Base-by-base conservation (phyloP, 2,888 invertebrate genomes). In the Cryptocephalus primarius region DNA sequence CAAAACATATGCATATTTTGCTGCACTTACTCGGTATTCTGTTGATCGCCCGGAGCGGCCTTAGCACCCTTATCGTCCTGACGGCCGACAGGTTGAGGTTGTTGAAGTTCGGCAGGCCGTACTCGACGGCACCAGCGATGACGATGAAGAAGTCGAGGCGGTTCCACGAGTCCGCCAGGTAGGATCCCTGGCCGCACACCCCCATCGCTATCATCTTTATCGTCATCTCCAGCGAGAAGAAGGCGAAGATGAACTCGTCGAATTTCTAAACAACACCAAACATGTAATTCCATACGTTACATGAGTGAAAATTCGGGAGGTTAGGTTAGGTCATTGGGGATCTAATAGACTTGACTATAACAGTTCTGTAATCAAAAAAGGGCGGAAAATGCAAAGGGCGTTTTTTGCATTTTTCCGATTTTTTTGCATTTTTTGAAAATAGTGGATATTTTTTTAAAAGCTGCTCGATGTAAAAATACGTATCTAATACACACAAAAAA, bases 171-270 rank as follows among this genome's bases (percentile, higher is more conserved):
- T 99, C 99, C 0, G 93, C 94, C 65, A 99, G 78, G 71, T 99
- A 99, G 9, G 95, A 88, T 44, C 90, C 88, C 65, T 86, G 87
- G 14, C 94, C 94, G 62, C 88, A 87, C 53, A 96, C 85, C 14
- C 95, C 95, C 93, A 99, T 95, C 36, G 97, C 99, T 45, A 93
- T 83, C 85, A 97, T 91, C 78, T 99, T 99, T 69, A 99, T 89
- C 56, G 88, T 82, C 96, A 99, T 92, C 75, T 99, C 99, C 67
- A 95, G 71, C 43, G 95, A 84, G 76, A 99, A 99, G 77, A 96
- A 96, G 56, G 86, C 91, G 74, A 99, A 99, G 72, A 99, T 99
- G 66, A 94, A 88, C 72, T 99, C 95, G 72, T 99, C 99, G 71
- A 97, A 92, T 68, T 89, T 85, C 86, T 93, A 80, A 4, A 72